Percentiles rank a stretch among this genome's conserved stretches.
Conservation (phyloP, 2,113 vertebrate genomes). For the Danionella cerebrum region DNA sequence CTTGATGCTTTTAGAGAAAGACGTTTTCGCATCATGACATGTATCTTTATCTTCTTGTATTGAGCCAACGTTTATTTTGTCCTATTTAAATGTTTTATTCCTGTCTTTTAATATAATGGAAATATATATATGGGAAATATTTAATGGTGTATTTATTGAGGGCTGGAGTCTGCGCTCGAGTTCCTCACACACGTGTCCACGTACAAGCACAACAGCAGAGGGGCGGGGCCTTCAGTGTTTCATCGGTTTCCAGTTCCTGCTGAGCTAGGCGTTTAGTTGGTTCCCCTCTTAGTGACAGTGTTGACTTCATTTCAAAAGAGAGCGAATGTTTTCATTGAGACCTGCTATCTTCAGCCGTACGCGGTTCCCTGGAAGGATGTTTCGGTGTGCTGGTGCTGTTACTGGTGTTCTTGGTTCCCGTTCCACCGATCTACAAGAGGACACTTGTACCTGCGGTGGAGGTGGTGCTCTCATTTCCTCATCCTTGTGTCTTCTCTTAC, state of each 20-base stretch:
- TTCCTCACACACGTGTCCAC: constrained; percentile 4
- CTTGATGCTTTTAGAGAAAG: constrained; percentile 71
- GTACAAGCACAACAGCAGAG: constrained; percentile 62
- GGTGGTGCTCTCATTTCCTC: no score
- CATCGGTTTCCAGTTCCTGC: constrained; percentile 29
- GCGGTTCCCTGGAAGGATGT: constrained; percentile 31
- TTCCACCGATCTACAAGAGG: no score
- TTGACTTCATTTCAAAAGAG: constrained; percentile 41
- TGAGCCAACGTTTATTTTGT: constrained; percentile 68
- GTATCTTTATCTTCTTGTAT: constrained; percentile 53
- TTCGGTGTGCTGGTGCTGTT: neutral
- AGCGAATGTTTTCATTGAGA: constrained; percentile 49
- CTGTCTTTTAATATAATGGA: constrained; percentile 50
- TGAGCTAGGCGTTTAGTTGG: no score
- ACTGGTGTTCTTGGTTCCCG: no score
- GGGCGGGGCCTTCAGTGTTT: constrained; percentile 17
- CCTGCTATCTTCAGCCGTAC: constrained; percentile 57
- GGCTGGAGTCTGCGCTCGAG: constrained; percentile 59
- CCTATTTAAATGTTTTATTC: constrained; percentile 69
- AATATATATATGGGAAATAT: constrained; percentile 70
- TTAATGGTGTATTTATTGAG: constrained; percentile 76
- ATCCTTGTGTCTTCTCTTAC: no score
- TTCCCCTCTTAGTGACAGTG: constrained; percentile 53
- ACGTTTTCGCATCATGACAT: constrained; percentile 72
- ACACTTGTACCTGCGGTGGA: no score